Percentiles rank a stretch among this genome's conserved stretches.
These are phyloP conservation scores for Dasypolia templi DNA, from an alignment of 2,888 invertebrate species.

Conservation along the genomic window DNA sequence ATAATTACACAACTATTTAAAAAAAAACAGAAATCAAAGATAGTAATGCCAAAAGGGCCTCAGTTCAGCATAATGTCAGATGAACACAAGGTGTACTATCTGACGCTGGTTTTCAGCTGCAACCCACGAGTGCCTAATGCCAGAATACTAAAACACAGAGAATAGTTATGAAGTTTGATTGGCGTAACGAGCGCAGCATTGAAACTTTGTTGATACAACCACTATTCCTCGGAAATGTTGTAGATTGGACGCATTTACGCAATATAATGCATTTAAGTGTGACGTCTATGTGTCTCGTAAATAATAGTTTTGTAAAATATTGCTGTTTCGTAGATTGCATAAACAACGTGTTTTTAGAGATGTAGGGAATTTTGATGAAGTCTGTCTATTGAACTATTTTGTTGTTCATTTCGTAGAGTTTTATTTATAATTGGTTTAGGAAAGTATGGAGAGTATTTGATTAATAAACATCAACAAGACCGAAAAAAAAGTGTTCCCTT, in stretches of 20 bases:
- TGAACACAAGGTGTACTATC: no score
- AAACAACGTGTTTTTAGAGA: neutral
- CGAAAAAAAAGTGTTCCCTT: no score
- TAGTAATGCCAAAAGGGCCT: no score
- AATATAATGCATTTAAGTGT: conserved; percentile 16
- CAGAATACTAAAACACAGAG: no score
- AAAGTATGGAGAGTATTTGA: no score
- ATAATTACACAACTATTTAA: no score
- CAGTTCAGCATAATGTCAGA: no score
- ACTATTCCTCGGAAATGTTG: conserved; percentile 17
- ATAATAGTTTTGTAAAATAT: conserved; percentile 9
- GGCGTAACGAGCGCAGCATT: neutral
- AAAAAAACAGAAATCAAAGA: no score
- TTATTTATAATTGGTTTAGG: neutral
- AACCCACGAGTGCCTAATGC: no score
- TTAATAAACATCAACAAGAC: no score
- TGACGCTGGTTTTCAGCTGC: no score
- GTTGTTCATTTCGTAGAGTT: fast-evolving
- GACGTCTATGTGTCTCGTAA: neutral
- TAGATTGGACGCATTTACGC: conserved; percentile 16
- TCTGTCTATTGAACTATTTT: conserved; percentile 10
- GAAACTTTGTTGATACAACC: conserved; percentile 29
- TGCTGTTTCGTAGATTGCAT: neutral
- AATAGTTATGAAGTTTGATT: conserved; percentile 25
- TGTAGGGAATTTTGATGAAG: neutral